Evolutionary conservation across 2,888 invertebrate species (phyloP), one percentile per base, ranked within the genome.

Genomic region (Hoplodrina ambigua): DNA sequence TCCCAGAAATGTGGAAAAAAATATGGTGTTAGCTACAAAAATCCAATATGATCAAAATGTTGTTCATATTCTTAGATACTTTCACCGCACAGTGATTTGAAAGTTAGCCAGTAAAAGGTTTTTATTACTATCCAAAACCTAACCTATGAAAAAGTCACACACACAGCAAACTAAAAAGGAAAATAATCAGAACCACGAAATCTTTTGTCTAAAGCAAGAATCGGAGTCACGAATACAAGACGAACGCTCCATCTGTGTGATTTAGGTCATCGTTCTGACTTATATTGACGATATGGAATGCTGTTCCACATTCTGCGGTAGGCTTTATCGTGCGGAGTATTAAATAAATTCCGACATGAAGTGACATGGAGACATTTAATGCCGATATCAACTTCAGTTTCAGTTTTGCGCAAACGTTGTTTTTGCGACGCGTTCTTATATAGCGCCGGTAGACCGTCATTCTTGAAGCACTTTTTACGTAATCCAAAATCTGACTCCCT

Each of bases 231-330:
- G 55, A 44, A 50, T 30, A 58, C 59, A 53, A 62, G 52, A 46
- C 52, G 41, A 41, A 69, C 4, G n/a, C 58, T 49, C 10, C 58
- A 25, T 11, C 37, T 17, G 52, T 33, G 53, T 64, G 52, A 67
- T 78, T 63, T 55, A 49, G 68, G 79, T 72, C 78, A 60, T 68
- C 60, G 46, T 50, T 56, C 54, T 52, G 57, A 67, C 66, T 61
- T 78, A 62, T 78, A 76, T 78, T 72, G 78, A 72, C 67, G 59
- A 72, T 44, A 69, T 49, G 74, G 64, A 65, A 78, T 78, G 62
- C 25, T 59, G 79, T 65, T 65, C 74, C 13, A 72, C 54, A 65
- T 64, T 69, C 65, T 53, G 33, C 13, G 78, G 59, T 41, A 60
- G 46, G 53, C 41, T n/a, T 46, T 64, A 69, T 53, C 50, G 50